These are phyloP conservation scores for Theonella swinhoei DNA, from an alignment of 37 sponge, comb jelly and placozoan genomes.

Conservation along the genomic window DNA sequence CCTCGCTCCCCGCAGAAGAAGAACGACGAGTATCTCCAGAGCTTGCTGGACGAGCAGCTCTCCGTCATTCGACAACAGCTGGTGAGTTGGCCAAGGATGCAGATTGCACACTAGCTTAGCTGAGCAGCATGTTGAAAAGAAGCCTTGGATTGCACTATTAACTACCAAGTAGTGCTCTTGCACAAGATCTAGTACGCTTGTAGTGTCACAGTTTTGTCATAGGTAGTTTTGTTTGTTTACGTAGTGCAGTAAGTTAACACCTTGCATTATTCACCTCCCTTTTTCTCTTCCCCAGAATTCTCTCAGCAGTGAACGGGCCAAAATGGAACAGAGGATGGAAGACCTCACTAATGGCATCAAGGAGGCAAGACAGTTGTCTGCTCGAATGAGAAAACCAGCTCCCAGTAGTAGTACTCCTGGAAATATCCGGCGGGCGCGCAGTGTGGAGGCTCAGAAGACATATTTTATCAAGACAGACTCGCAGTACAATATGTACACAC, in stretches of 20 bases:
- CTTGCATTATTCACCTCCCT: too few species aligned
- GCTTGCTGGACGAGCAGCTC: slow-evolving; percentile 9
- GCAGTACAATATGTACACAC: too few species aligned
- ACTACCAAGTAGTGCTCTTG: too few species aligned
- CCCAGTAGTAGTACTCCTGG: background rate
- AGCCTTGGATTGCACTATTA: too few species aligned
- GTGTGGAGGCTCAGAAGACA: background rate
- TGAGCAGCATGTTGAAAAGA: too few species aligned
- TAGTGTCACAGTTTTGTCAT: too few species aligned
- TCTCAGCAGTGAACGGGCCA: slow-evolving; percentile 14
- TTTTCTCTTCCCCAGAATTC: slow-evolving; percentile 5
- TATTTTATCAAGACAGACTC: background rate
- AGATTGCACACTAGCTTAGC: too few species aligned
- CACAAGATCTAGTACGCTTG: too few species aligned
- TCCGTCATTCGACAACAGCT: slow-evolving; percentile 16
- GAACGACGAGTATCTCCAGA: background rate
- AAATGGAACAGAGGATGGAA: slow-evolving; percentile 30
- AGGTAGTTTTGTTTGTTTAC: too few species aligned
- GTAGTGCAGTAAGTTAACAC: too few species aligned
- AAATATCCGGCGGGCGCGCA: slow-evolving; percentile 10
- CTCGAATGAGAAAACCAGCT: background rate
- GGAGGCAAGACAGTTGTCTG: background rate
- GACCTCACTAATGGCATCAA: slow-evolving; percentile 14
- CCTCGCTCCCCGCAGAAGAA: slow-evolving; percentile 20
- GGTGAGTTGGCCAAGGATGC: slow-evolving; percentile 31